Conservation (phyloP, 2,113 vertebrate species). For the Callipepla californica region DNA sequence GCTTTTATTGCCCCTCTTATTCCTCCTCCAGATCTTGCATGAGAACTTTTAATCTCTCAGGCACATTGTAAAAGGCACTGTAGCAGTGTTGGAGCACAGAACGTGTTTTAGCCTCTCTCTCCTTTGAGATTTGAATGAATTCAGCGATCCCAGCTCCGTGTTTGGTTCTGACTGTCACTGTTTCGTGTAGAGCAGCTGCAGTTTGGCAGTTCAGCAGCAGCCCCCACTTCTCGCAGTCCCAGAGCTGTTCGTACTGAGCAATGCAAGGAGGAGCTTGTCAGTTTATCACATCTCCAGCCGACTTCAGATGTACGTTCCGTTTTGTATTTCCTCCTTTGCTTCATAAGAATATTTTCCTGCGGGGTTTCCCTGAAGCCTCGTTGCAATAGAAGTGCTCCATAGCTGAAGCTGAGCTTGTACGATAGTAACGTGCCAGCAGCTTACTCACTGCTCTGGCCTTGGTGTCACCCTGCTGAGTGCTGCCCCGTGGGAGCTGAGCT, state of each 20-base stretch:
- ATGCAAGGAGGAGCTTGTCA: background rate
- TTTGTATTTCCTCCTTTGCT: background rate
- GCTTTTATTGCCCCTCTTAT: background rate
- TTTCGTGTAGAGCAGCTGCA: background rate
- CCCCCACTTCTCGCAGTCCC: background rate
- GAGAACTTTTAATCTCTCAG: background rate
- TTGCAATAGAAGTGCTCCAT: background rate
- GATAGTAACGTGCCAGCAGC: background rate
- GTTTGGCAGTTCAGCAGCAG: background rate
- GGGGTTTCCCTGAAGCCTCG: background rate
- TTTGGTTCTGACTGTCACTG: background rate
- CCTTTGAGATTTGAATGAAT: background rate
- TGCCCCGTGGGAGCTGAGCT: background rate
- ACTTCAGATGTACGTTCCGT: background rate
- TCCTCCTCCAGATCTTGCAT: background rate
- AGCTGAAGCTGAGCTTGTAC: background rate
- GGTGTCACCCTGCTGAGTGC: background rate
- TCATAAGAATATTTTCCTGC: background rate
- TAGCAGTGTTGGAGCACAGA: background rate
- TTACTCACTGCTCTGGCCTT: background rate
- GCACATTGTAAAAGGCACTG: accelerated
- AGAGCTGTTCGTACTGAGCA: background rate
- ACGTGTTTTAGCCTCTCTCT: background rate
- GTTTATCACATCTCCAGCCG: background rate
- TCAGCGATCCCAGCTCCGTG: background rate